Evolutionary conservation across 2,113 vertebrate genomes (phyloP).

Genomic region (Phylloscopus trochiloides): DNA sequence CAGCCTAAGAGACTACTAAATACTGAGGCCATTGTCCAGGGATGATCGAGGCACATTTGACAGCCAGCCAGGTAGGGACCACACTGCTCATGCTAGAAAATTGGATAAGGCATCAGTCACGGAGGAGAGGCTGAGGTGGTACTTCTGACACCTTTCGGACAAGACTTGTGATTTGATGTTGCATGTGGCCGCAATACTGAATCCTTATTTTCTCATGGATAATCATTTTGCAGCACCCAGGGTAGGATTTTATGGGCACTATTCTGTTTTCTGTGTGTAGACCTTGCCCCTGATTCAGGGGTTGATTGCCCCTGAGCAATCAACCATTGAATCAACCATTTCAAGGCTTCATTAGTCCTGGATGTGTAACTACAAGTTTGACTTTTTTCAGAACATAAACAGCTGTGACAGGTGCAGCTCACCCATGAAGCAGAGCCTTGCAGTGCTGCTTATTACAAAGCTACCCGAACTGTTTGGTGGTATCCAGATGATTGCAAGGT

Average conservation of each 20-base stretch:
- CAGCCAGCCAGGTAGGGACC: background rate
- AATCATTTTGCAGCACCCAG: background rate
- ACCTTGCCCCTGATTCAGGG: background rate
- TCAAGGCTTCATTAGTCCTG: background rate
- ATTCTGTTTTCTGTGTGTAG: background rate
- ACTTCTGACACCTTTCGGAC: background rate
- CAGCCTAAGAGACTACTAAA: background rate
- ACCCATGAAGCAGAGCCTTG: background rate
- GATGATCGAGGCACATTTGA: background rate
- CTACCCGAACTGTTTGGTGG: background rate
- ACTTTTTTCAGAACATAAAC: background rate
- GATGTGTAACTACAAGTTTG: background rate
- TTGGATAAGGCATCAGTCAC: background rate
- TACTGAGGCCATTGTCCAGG: background rate
- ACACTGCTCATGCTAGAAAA: accelerated
- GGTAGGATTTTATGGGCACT: background rate
- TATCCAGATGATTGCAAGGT: background rate
- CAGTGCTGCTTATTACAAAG: background rate
- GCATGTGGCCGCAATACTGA: background rate
- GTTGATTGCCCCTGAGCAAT: background rate
- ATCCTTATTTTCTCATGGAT: background rate
- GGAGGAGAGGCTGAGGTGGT: background rate
- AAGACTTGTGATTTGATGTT: background rate
- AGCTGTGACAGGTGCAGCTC: background rate
- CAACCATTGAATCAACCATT: background rate